A percentile compares a stretch with the other conserved stretches of the same genome.
Evolutionary conservation across 2,888 invertebrate species (phyloP).

Genomic region (Drosophila emarginata): DNA sequence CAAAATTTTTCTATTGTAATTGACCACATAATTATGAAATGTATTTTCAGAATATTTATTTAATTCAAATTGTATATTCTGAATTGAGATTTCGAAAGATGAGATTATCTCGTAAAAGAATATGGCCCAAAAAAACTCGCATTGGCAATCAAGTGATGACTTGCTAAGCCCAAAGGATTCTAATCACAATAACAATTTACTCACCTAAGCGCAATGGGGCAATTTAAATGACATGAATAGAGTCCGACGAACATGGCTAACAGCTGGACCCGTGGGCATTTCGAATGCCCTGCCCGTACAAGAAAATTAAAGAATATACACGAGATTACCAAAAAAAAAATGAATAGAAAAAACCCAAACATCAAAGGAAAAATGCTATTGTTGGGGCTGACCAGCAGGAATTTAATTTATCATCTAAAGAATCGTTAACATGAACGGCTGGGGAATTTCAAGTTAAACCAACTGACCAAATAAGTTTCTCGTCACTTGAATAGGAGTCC

Average conservation of each 20-base stretch:
- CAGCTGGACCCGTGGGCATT: neutral
- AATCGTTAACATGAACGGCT: neutral
- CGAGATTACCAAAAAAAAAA: neutral
- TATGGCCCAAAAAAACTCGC: neutral
- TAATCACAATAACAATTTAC: neutral
- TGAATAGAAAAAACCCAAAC: neutral
- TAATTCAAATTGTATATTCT: too few relatives aligned
- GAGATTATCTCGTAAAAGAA: too few relatives aligned
- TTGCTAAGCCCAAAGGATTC: neutral
- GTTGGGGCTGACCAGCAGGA: neutral
- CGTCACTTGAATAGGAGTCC: neutral
- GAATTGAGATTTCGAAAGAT: too few relatives aligned
- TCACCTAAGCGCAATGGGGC: neutral
- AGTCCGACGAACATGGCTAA: neutral
- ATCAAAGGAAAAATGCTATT: neutral
- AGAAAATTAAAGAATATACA: neutral
- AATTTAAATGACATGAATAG: neutral
- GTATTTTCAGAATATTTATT: too few relatives aligned
- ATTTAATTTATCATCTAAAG: conserved; percentile 3
- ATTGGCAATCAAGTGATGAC: neutral
- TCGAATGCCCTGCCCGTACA: neutral
- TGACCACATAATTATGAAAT: too few relatives aligned
- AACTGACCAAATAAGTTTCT: conserved; percentile 10
- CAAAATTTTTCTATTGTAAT: too few relatives aligned
- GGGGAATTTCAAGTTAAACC: neutral